Evolutionary conservation across 2,888 invertebrate genomes (phyloP).

Genomic region (Orgyia antiqua): DNA sequence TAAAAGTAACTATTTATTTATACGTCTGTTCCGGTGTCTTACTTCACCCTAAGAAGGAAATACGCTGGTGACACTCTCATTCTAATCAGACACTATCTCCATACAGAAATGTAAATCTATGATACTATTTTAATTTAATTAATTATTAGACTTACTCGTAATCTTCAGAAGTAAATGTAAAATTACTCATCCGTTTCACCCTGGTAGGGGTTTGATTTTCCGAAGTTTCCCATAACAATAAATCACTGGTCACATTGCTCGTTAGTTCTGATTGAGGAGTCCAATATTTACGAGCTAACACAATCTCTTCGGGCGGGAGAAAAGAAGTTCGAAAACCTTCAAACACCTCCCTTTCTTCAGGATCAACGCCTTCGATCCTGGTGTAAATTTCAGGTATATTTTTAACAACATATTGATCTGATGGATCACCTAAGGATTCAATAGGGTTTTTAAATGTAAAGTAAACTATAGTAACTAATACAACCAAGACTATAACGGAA

Average conservation of each 20-base stretch:
- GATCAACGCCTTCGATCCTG: conserved; percentile 55
- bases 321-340: conserved; percentile 81
- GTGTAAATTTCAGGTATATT: conserved; percentile 57
- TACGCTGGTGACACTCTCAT: too few relatives aligned
- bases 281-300: conserved; percentile 47
- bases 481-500: conserved; percentile 33
- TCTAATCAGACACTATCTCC: too few relatives aligned
- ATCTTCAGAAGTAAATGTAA: conserved; percentile 42
- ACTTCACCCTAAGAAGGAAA: too few relatives aligned
- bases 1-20: too few relatives aligned
- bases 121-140: too few relatives aligned
- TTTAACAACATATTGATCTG: conserved; percentile 53
- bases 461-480: conserved; percentile 37
- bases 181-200: conserved; percentile 56
- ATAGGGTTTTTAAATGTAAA: conserved; percentile 39
- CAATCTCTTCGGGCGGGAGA: conserved; percentile 73
- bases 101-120: too few relatives aligned
- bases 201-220: conserved; percentile 35
- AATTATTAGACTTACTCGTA: conserved; percentile 44
- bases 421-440: conserved; percentile 50
- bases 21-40: too few relatives aligned
- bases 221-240: conserved; percentile 43
- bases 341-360: conserved; percentile 79
- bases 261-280: conserved; percentile 34
- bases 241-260: conserved; percentile 49